A percentile compares a stretch with the other conserved stretches of the same genome.
Evolutionary conservation across 1,140 invertebrate species (phyloP).

Genomic region (Drosophila dunni): DNA sequence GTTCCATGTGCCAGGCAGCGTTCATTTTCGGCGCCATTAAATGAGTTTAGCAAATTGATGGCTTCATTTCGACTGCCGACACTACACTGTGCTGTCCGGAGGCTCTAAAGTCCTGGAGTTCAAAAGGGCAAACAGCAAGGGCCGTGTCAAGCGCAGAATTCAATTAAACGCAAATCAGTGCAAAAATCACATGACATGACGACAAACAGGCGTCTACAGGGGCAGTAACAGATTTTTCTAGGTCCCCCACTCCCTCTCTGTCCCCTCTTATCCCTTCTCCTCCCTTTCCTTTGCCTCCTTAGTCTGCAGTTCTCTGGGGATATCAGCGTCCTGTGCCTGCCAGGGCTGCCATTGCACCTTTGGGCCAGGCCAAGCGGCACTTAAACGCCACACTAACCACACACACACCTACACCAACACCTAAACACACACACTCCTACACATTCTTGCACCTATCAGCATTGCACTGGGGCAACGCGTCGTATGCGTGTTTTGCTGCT

Average conservation of each 20-base stretch:
- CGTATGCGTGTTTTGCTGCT: slow-evolving; percentile 63
- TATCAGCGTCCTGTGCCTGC: slow-evolving; percentile 52
- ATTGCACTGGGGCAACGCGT: slow-evolving; percentile 39
- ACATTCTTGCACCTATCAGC: slow-evolving; percentile 2
- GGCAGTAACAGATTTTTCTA: not conserved
- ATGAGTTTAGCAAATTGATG: slow-evolving; percentile 42
- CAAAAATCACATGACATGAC: slow-evolving; percentile 62
- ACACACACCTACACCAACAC: slow-evolving; percentile 17
- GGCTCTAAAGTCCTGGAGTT: not conserved
- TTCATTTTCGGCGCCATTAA: slow-evolving; percentile 57
- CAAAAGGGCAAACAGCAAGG: slow-evolving; percentile 3
- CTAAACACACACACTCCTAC: slow-evolving; percentile 8
- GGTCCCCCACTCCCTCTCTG: not conserved
- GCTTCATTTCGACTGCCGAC: slow-evolving; percentile 2
- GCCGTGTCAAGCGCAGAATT: slow-evolving; percentile 69
- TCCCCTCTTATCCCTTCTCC: not conserved
- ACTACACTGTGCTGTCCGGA: not conserved
- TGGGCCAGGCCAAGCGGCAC: slow-evolving; percentile 48
- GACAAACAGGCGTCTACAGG: not conserved
- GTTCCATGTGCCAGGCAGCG: slow-evolving; percentile 36
- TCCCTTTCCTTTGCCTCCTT: not conserved
- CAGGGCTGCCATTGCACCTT: slow-evolving; percentile 34
- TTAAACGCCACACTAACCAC: slow-evolving; percentile 50
- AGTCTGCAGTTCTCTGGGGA: slow-evolving; percentile 28
- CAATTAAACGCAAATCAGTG: slow-evolving; percentile 79